Evolutionary conservation across 2,797 vertebrate species (phyloP).

Genomic region (Dendrocincla tyrannina): DNA sequence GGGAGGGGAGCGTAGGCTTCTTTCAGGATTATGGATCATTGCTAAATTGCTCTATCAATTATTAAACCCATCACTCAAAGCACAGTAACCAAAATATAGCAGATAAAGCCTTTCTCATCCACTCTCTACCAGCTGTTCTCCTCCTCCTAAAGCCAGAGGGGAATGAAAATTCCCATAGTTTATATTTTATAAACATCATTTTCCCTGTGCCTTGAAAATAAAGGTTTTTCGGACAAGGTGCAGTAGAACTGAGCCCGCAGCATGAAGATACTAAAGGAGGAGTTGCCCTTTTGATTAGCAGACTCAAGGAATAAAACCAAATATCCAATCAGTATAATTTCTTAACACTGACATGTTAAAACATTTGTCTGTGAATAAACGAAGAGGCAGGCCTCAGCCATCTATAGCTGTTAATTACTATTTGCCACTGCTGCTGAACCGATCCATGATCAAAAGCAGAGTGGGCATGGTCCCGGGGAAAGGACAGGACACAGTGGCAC

Average conservation of each 20-base stretch:
- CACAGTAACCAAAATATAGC: slow-evolving; percentile 62
- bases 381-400: background rate
- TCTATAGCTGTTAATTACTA: background rate
- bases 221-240: background rate
- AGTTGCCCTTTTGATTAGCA: slow-evolving; percentile 4
- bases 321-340: background rate
- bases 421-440: background rate
- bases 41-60: slow-evolving; percentile 66
- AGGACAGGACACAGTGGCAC: background rate
- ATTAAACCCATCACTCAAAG: slow-evolving; percentile 66
- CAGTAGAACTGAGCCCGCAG: accelerated
- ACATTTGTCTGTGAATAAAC: background rate
- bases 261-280: background rate
- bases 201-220: slow-evolving; percentile 35
- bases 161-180: slow-evolving; percentile 55
- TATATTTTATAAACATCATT: slow-evolving; percentile 49
- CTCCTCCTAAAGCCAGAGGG: slow-evolving; percentile 53
- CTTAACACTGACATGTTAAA: background rate
- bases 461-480: background rate
- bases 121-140: slow-evolving; percentile 66
- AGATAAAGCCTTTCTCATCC: slow-evolving; percentile 65
- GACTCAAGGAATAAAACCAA: background rate
- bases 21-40: slow-evolving; percentile 66
- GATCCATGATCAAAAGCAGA: background rate
- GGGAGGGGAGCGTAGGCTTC: slow-evolving; percentile 29